These are phyloP conservation scores for Podarcis muralis DNA, from an alignment of 2,113 vertebrate species.

Conservation along the genomic window DNA sequence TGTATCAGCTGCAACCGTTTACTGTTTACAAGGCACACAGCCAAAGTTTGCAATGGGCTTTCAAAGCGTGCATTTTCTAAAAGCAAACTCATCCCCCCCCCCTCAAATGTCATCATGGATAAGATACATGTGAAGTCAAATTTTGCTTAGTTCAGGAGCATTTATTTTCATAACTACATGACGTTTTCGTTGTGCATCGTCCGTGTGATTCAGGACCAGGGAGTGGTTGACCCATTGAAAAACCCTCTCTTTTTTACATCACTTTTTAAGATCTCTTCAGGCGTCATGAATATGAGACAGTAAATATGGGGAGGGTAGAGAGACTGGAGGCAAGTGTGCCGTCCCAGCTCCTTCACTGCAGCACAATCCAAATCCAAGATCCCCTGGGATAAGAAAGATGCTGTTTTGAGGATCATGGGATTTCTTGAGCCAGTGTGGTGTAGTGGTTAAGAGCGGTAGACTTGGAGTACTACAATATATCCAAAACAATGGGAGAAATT, in stretches of 20 bases:
- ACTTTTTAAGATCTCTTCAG: neutral
- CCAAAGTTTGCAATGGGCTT: neutral
- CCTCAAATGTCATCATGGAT: neutral
- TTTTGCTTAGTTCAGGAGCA: neutral
- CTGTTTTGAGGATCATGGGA: too few relatives aligned
- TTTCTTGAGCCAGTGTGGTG: too few relatives aligned
- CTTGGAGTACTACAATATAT: too few relatives aligned
- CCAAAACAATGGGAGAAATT: too few relatives aligned
- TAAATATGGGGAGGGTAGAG: neutral
- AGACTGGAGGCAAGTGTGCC: too few relatives aligned
- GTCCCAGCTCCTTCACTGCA: too few relatives aligned
- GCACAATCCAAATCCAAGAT: too few relatives aligned
- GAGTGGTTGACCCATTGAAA: neutral
- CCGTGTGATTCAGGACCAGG: neutral
- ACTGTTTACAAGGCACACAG: neutral
- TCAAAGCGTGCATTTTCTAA: neutral
- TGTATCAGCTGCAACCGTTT: neutral
- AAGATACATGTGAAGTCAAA: neutral
- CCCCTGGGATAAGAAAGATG: too few relatives aligned
- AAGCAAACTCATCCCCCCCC: neutral
- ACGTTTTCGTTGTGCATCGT: neutral
- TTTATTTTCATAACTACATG: neutral
- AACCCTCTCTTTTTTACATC: neutral
- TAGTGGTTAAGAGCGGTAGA: too few relatives aligned
- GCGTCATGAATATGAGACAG: neutral